phyloP scores from a whole-genome alignment of 2,888 invertebrate species.

The Pachymerium ferrugineum region DNA sequence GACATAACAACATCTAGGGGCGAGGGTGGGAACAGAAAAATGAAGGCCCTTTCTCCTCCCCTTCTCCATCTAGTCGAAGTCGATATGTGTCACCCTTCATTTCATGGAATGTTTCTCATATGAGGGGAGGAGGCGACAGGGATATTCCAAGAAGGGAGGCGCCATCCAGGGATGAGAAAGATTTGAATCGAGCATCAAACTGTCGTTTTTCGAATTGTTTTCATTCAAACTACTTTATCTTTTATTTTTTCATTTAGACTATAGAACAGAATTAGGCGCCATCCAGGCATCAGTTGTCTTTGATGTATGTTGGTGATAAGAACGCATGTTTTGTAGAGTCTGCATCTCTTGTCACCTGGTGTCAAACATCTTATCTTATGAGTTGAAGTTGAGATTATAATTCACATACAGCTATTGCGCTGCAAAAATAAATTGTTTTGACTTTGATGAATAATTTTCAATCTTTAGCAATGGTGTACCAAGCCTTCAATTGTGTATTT shows the following conservation, averaged over 20 bases:
- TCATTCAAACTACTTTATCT: neutral
- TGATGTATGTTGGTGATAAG: neutral
- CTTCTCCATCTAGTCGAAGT: neutral
- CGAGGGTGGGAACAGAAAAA: neutral
- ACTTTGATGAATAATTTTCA: no score
- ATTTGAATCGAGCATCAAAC: neutral
- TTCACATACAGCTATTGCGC: no score
- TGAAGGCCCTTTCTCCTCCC: constrained; percentile 3
- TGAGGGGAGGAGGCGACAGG: neutral
- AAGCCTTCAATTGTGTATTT: no score
- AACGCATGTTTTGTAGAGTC: neutral
- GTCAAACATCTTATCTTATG: neutral
- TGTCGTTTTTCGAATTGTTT: neutral
- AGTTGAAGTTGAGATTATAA: neutral
- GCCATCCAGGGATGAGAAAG: neutral
- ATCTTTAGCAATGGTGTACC: no score
- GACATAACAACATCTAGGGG: constrained; percentile 14
- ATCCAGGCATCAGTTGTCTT: neutral
- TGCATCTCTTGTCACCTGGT: neutral
- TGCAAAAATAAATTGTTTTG: no score
- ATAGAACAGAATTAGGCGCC: neutral
- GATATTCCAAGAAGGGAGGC: constrained; percentile 3
- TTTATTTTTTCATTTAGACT: neutral
- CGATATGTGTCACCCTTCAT: neutral
- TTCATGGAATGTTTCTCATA: constrained; percentile 19